Evolutionary conservation across 2,113 vertebrate species (phyloP).

Genomic region (Dromas ardeola): DNA sequence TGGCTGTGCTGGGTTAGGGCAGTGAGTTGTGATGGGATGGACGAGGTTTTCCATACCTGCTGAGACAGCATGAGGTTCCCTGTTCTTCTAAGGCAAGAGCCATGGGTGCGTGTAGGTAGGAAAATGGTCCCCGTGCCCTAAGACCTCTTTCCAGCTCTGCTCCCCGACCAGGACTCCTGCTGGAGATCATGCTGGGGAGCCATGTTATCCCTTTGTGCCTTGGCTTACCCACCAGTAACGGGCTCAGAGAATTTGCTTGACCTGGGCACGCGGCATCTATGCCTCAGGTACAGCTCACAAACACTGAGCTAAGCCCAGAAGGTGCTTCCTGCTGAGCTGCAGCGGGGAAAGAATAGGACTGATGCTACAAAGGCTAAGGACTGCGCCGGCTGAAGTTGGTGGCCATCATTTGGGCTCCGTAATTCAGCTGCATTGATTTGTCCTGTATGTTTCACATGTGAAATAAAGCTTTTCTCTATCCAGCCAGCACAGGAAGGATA

Average conservation of each 20-base stretch:
- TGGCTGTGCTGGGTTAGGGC: not conserved
- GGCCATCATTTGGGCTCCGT: not conserved
- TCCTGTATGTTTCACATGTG: not conserved
- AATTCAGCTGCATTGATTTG: not conserved
- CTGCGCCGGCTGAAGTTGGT: not conserved
- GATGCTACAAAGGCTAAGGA: not conserved
- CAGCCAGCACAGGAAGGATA: not conserved
- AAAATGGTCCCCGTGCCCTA: not conserved
- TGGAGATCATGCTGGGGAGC: not conserved
- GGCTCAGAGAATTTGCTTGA: not conserved
- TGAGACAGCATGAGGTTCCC: not conserved
- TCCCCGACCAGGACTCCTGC: fast-evolving
- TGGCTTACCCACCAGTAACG: fast-evolving
- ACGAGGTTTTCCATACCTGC: not conserved
- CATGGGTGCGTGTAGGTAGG: not conserved
- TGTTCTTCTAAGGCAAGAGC: not conserved
- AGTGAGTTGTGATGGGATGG: not conserved
- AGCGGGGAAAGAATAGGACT: not conserved
- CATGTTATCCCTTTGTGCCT: not conserved
- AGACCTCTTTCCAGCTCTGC: not conserved
- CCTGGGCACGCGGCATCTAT: not conserved
- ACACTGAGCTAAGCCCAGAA: not conserved
- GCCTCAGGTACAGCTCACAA: not conserved
- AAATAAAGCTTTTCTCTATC: not conserved
- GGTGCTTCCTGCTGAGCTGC: not conserved